Evolutionary conservation across 2,797 vertebrate genomes (phyloP), one percentile per base, ranked within the genome.

Genomic region (Onychomys leucogaster): DNA sequence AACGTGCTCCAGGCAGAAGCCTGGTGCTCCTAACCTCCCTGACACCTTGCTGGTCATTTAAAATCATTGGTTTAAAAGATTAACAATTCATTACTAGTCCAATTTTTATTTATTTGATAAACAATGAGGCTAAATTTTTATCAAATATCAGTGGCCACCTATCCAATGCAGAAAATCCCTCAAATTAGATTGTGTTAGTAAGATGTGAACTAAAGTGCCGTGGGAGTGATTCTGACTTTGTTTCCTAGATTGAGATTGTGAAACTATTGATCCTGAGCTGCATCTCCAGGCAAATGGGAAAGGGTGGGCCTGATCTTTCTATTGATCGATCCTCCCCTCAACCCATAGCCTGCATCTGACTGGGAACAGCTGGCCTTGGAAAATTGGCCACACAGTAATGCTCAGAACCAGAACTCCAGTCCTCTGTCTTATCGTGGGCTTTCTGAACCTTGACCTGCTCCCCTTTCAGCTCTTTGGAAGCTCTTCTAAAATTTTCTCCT

Each of bases 341-440:
- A 87, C 91, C 69, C 82, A 3, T n/a, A 1, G 76, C 89, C 95
- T 94, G 94, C 78, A 5, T 95, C 71, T 97, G 98, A 90, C 94
- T 86, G 96, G 95, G 94, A 97, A 97, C 96, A 98, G 96, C 96
- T 97, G 97, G 98, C 90, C 94, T 96, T 91, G 89, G 96, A 95
- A 97, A 97, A 98, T 76, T 97, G 86, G 77, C 89, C 63, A 2
- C 32, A 59, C 78, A 61, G 52, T 97, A 97, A 96, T 89, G 82
- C 92, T 87, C 59, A 96, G 90, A 57, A 55, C 73, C 92, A 95
- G 67, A 91, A 89, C 34, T 71, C 83, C 80, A 89, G 81, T 80
- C 73, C 89, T 89, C 49, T 0, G 41, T 89, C 71, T 93, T 92
- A 80, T 94, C 82, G 82, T 75, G 85, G 83, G 89, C 87, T 95